A percentile compares a stretch with the other conserved stretches of the same genome.
Conservation (phyloP, 2,113 vertebrate species). For the Pteronura brasiliensis region DNA sequence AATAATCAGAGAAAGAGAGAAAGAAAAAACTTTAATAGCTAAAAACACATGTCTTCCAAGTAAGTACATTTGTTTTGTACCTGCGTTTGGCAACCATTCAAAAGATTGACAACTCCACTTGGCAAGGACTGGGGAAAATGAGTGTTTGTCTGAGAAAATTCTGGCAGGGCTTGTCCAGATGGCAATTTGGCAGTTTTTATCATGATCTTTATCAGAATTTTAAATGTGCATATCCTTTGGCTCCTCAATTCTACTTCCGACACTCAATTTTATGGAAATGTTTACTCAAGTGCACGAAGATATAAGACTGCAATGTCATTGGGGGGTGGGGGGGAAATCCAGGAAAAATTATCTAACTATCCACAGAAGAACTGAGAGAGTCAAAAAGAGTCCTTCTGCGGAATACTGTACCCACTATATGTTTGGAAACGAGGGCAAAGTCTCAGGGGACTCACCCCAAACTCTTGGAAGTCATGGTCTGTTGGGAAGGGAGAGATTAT, state of each 20-base stretch:
- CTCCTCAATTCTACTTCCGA: not conserved
- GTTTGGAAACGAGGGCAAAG: not conserved
- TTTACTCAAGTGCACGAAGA: not conserved
- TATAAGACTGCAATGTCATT: not conserved
- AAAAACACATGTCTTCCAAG: not conserved
- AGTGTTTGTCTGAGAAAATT: not conserved
- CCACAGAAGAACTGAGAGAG: not conserved
- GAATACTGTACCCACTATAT: not conserved
- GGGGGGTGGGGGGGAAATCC: not conserved
- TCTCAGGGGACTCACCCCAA: not conserved
- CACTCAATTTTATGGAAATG: not conserved
- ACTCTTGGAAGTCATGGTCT: not conserved
- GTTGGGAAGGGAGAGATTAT: not conserved
- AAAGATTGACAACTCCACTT: not conserved
- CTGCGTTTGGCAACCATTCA: not conserved
- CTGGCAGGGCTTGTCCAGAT: not conserved
- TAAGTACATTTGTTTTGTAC: not conserved
- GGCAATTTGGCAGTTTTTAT: not conserved
- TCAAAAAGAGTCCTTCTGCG: not conserved
- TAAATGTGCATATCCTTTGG: not conserved
- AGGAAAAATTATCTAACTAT: not conserved
- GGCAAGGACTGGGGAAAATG: too few relatives aligned
- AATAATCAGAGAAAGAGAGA: not conserved
- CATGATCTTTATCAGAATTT: not conserved
- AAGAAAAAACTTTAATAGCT: not conserved